phyloP scores from a whole-genome alignment of 2,797 vertebrate species.

The Characodon lateralis region DNA sequence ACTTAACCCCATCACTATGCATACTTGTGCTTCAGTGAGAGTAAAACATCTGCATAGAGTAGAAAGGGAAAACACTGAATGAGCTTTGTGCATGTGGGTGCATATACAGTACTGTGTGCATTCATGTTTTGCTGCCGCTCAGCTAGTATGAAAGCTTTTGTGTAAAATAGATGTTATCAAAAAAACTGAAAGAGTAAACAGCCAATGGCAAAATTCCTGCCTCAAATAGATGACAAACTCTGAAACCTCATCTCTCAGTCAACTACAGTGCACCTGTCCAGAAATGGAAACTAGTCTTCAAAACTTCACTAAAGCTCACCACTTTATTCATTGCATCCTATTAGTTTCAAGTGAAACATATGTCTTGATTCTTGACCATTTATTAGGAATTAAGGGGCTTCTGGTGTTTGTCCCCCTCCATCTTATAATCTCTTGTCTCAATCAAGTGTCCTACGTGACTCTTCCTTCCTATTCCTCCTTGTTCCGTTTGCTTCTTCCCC shows the following conservation, averaged over 20 bases:
- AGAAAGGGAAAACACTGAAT: neutral
- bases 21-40: neutral
- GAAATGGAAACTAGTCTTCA: neutral
- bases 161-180: neutral
- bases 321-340: neutral
- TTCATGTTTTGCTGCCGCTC: neutral
- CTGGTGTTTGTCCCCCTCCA: neutral
- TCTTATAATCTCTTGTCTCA: constrained; percentile 1
- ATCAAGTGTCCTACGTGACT: neutral
- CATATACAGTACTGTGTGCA: neutral
- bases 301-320: neutral
- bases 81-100: neutral
- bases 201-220: neutral
- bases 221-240: neutral
- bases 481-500: constrained; percentile 49
- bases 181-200: neutral
- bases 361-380: neutral
- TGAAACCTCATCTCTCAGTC: neutral
- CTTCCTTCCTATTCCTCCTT: constrained; percentile 5
- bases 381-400: neutral
- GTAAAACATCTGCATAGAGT: neutral
- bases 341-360: neutral
- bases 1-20: neutral
- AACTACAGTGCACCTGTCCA: neutral
- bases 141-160: neutral